Base-by-base conservation (phyloP, 2,113 vertebrate genomes). In the Neomonachus schauinslandi region DNA sequence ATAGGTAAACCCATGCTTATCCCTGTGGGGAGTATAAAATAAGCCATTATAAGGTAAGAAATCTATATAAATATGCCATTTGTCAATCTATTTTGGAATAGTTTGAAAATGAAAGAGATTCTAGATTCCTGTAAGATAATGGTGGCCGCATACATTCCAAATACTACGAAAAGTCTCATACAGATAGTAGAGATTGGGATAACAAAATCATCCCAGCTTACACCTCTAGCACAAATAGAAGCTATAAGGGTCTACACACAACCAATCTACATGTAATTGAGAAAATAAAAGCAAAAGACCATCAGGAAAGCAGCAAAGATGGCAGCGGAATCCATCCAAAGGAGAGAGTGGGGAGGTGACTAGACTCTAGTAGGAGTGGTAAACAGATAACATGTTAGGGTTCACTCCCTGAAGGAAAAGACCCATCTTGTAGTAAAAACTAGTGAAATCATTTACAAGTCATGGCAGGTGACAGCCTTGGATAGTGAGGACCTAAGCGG, bases 41-140 rank as follows among this genome's bases (percentile, higher is more conserved):
- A 42, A 39, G 18, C 4, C 39, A 91, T 5, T 83, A 0, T 42
- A 77, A 0, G 4, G 18, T 28, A 92, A 55, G 71, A 51, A 74
- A 46, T 89, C 55, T 94, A n/a, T 49, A 36, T 46, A 80, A 11
- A 65, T 36, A 90, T 11, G 7, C 4, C 63, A 24, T 53, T 55
- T 91, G 4, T 86, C 53, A 10, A 1, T 26, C 87, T 61, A 87
- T 90, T 65, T 85, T 81, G 22, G 57, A 85, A 31, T 19, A 12
- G 9, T 89, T 89, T 69, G 51, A 84, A 89, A 71, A 94, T 46
- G 26, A 81, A 96, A 85, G 42, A 81, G n/a, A 61, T 51, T 91
- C 14, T 85, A 89, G 6, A 76, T 89, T 85, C n/a, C 13, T 84
- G 7, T 69, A 69, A 83, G 15, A 33, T 59, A 36, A 74, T 79